phyloP scores from a whole-genome alignment of 2,888 invertebrate species.

The Plagodis pulveraria region DNA sequence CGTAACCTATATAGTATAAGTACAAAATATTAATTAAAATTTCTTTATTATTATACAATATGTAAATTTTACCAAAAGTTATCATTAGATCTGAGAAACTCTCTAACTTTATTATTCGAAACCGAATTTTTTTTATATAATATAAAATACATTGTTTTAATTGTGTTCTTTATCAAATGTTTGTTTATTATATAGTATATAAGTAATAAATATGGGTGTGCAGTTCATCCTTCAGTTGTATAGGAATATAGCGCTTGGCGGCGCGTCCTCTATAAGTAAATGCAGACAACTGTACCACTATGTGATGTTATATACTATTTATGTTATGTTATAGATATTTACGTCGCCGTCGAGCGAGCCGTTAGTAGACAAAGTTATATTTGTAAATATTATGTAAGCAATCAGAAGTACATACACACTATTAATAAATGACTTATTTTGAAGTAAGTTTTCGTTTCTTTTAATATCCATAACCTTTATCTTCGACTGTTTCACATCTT shows the following conservation, averaged over 20 bases:
- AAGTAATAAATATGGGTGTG: background rate
- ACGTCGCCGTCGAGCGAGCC: constrained; percentile 32
- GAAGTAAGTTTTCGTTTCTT: constrained; percentile 15
- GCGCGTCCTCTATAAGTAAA: constrained; percentile 1
- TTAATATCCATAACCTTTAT: background rate
- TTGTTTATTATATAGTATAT: constrained; percentile 7
- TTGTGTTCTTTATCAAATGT: background rate
- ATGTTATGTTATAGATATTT: constrained; percentile 34
- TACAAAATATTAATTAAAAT: background rate
- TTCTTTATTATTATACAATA: constrained; percentile 2
- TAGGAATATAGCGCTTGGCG: constrained; percentile 3
- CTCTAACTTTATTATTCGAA: constrained; percentile 24
- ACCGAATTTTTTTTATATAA: constrained; percentile 9
- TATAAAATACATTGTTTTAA: constrained; percentile 4
- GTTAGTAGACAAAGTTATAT: constrained; percentile 45
- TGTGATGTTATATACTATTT: constrained; percentile 55
- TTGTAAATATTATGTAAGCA: constrained; percentile 66
- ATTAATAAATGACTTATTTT: constrained; percentile 53
- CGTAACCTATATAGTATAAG: background rate
- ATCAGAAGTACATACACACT: constrained; percentile 60
- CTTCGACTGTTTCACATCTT: too few species aligned
- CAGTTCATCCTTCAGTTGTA: background rate
- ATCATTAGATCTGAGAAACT: constrained; percentile 37
- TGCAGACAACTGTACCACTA: constrained; percentile 16
- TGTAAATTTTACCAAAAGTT: constrained; percentile 7